These are phyloP conservation scores for Bradysia coprophila DNA, from an alignment of 1,140 invertebrate species.

Conservation along the genomic window DNA sequence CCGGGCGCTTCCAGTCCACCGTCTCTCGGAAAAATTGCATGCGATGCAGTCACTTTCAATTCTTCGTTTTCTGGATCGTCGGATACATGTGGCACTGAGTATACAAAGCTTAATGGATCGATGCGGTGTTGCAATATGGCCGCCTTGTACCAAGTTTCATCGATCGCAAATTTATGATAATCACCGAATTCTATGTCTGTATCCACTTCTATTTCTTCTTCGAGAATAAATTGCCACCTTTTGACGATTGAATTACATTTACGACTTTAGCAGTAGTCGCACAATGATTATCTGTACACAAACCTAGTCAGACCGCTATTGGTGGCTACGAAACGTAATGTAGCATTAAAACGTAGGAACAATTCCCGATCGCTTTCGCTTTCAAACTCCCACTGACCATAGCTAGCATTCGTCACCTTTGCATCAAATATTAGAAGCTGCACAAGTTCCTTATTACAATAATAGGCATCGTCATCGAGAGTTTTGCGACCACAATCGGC, in stretches of 20 bases:
- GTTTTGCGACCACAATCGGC: slow-evolving; percentile 41
- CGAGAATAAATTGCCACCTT: slow-evolving; percentile 57
- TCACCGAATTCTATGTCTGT: slow-evolving; percentile 54
- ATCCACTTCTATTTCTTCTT: slow-evolving; percentile 16
- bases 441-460: slow-evolving; percentile 70
- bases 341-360: slow-evolving; percentile 42
- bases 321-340: slow-evolving; percentile 64
- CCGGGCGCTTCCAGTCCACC: slow-evolving; percentile 59
- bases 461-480: slow-evolving; percentile 48
- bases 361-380: slow-evolving; percentile 30
- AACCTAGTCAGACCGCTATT: slow-evolving; percentile 74
- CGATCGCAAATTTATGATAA: slow-evolving; percentile 55
- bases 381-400: slow-evolving; percentile 35
- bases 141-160: slow-evolving; percentile 83
- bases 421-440: slow-evolving; percentile 76
- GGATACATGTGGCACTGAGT: slow-evolving; percentile 54
- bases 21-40: slow-evolving; percentile 68
- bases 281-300: too few relatives aligned
- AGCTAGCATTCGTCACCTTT: slow-evolving; percentile 53
- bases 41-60: slow-evolving; percentile 53
- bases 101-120: slow-evolving; percentile 54
- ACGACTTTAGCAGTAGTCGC: too few relatives aligned
- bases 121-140: slow-evolving; percentile 70
- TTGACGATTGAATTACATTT: too few relatives aligned
- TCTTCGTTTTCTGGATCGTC: slow-evolving; percentile 30